Evolutionary conservation across 2,888 invertebrate genomes (phyloP), one percentile per base, ranked within the genome.

Genomic region (Aphrophora alni): DNA sequence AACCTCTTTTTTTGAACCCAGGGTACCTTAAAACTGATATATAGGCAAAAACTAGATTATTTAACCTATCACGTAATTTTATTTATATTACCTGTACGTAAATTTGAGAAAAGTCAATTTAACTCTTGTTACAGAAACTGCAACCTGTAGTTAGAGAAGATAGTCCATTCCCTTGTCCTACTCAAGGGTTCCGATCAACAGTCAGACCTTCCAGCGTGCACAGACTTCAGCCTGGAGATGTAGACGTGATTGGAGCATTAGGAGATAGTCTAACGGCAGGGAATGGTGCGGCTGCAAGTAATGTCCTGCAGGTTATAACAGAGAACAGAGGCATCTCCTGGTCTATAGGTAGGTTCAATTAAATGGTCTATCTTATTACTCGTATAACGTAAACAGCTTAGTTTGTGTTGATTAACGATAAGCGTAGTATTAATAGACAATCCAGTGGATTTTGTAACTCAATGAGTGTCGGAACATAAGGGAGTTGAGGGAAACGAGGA

Each of bases 221-320:
- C 87, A 86, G 88, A 69, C 84, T 93, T 77, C 88, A 90, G 73
- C 92, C 92, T 0, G 92, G 92, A 5, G 93, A 93, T 86, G 90
- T 93, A 38, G 91, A 92, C 83, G 87, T 92, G 0, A 88, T 93
- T 17, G 92, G 87, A 0, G 91, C 90, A 0, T 87, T 93, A 86
- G 93, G 93, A 0, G 93, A 93, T 86, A 92, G 92, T 0, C 84
- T 93, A 71, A 91, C 91, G 0, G 92, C 91, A 0, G 92, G 91
- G 21, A 89, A 89, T 83, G 92, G 92, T 3, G 88, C 90, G 26
- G 88, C 90, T 25, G 90, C 91, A 0, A 87, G 87, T 0, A 88
- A 85, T 44, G 38, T 91, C 0, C 70, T 89, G 0, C 89, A 91
- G 7, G 84, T 91, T 0, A 70, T 85, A 0, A 86, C 88, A 0